phyloP scores from a whole-genome alignment of 2,888 invertebrate genomes.

The Caenorhabditis sp. region DNA sequence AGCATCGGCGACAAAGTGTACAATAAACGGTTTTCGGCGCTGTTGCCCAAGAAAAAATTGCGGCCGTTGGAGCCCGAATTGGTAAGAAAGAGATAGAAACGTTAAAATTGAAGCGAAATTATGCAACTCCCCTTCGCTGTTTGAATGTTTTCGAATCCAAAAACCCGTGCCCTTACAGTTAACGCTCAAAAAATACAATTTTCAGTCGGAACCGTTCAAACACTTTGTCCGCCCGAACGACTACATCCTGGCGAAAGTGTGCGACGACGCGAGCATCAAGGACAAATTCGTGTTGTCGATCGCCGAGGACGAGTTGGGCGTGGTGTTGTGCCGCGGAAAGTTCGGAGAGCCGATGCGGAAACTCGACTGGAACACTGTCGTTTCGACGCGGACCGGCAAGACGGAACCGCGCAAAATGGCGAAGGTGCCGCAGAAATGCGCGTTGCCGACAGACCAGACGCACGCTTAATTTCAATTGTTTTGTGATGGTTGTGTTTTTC shows the following conservation, averaged over 20 bases:
- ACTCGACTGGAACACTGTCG: constrained; percentile 52
- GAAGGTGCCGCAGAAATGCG: constrained; percentile 47
- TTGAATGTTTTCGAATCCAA: background rate
- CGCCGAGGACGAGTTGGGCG: constrained; percentile 58
- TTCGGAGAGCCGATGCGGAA: constrained; percentile 53
- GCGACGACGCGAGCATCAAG: constrained; percentile 54
- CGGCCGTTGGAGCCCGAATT: constrained; percentile 47
- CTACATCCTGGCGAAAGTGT: constrained; percentile 59
- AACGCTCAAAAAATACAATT: no score
- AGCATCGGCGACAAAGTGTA: constrained; percentile 57
- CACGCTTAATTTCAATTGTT: constrained; percentile 2
- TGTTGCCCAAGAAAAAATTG: constrained; percentile 57
- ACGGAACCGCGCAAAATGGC: constrained; percentile 56
- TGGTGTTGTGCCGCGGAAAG: constrained; percentile 51
- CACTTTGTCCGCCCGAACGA: constrained; percentile 57
- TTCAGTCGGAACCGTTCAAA: constrained; percentile 59
- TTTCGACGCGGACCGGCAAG: constrained; percentile 53
- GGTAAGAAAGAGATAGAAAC: no score
- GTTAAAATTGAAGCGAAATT: background rate
- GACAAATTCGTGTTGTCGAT: constrained; percentile 58
- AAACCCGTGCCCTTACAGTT: no score
- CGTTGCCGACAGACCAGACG: constrained; percentile 2
- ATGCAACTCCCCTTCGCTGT: background rate
- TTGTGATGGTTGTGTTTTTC: constrained; percentile 21
- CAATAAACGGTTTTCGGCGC: constrained; percentile 54